Evolutionary conservation across 2,797 vertebrate species (phyloP).

Genomic region (Rhinella marina): DNA sequence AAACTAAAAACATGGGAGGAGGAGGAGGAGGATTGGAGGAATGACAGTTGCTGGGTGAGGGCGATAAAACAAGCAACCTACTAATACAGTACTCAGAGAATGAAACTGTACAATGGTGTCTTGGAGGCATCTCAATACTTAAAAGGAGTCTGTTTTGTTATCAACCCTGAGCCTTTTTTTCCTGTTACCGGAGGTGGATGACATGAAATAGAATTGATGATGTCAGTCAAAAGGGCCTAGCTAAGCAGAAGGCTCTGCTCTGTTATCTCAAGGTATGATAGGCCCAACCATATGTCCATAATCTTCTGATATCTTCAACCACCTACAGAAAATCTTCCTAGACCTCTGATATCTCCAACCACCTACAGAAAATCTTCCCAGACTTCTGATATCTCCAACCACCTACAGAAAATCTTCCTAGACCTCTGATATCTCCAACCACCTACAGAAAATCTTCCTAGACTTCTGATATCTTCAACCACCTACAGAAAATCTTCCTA

Average conservation of each 20-base stretch:
- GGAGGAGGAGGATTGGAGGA: slow-evolving; percentile 63
- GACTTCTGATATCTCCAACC: too few species aligned
- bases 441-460: slow-evolving; percentile 85
- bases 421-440: slow-evolving; percentile 83
- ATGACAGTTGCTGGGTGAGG: slow-evolving; percentile 79
- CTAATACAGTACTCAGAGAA: slow-evolving; percentile 82
- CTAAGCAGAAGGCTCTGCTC: slow-evolving; percentile 84
- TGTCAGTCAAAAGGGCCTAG: slow-evolving; percentile 78
- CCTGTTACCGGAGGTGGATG: slow-evolving; percentile 84
- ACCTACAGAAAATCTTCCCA: too few species aligned
- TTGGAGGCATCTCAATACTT: slow-evolving; percentile 83
- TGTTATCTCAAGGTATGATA: slow-evolving; percentile 88
- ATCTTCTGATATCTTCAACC: slow-evolving; percentile 84
- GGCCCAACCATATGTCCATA: slow-evolving; percentile 84
- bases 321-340: slow-evolving; percentile 85
- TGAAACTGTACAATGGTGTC: slow-evolving; percentile 75
- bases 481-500: slow-evolving; percentile 65
- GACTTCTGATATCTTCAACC: slow-evolving; percentile 83
- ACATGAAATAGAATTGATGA: slow-evolving; percentile 86
- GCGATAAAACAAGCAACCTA: slow-evolving; percentile 77
- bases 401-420: too few species aligned
- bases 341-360: too few species aligned
- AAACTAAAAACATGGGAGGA: slow-evolving; percentile 75
- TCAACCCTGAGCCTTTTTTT: slow-evolving; percentile 81
- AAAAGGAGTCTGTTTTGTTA: slow-evolving; percentile 80